Percentiles rank a stretch among this genome's conserved stretches.
These are phyloP conservation scores for Hepsetus odoe DNA, from an alignment of 2,113 vertebrate species.

Conservation along the genomic window DNA sequence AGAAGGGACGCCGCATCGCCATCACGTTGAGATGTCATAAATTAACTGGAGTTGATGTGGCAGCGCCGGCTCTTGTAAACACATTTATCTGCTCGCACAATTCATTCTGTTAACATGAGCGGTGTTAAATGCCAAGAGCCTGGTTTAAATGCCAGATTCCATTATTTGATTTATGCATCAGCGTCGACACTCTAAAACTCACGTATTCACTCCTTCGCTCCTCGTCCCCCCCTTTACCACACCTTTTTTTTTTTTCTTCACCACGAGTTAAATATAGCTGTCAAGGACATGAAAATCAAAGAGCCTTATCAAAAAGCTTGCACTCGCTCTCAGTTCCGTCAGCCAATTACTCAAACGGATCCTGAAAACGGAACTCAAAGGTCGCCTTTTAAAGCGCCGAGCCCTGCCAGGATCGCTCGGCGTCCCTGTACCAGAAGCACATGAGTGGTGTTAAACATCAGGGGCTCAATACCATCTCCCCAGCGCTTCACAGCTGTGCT, in stretches of 20 bases:
- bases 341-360: background rate
- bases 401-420: background rate
- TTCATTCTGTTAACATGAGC: slow-evolving; percentile 32
- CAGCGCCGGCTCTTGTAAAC: slow-evolving; percentile 11
- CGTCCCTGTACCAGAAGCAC: slow-evolving; percentile 9
- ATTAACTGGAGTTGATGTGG: slow-evolving; percentile 10
- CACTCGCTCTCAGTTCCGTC: background rate
- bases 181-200: slow-evolving; percentile 16
- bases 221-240: background rate
- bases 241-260: background rate
- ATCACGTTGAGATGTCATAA: background rate
- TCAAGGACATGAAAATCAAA: slow-evolving; percentile 31
- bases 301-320: background rate
- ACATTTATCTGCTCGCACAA: slow-evolving; percentile 13
- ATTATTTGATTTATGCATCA: slow-evolving; percentile 30
- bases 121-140: slow-evolving; percentile 30
- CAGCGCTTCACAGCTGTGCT: slow-evolving; percentile 36
- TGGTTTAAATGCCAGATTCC: slow-evolving; percentile 10
- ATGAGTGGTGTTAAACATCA: background rate
- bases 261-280: slow-evolving; percentile 22
- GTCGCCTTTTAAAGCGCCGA: background rate
- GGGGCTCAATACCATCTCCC: slow-evolving; percentile 2
- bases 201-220: background rate
- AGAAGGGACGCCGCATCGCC: background rate
- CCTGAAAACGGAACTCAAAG: background rate